A percentile compares a stretch with the other conserved stretches of the same genome.
phyloP scores from a whole-genome alignment of 2,888 invertebrate species.

The Drosophila mercatorum region DNA sequence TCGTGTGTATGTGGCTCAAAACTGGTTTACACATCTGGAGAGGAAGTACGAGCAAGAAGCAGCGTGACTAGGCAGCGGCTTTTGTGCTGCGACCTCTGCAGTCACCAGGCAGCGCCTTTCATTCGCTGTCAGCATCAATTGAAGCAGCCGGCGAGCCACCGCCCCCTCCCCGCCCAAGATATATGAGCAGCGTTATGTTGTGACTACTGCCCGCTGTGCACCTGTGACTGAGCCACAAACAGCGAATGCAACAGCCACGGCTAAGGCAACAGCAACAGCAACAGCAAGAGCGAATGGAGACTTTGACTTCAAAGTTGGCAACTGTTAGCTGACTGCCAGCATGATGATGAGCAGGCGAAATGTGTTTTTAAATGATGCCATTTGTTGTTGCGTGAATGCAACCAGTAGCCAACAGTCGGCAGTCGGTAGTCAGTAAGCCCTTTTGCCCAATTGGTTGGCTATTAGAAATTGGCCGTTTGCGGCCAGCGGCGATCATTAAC shows the following conservation, averaged over 20 bases:
- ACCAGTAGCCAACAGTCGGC: slow-evolving; percentile 55
- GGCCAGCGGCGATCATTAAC: slow-evolving; percentile 66
- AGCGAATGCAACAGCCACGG: background rate
- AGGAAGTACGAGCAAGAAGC: slow-evolving; percentile 58
- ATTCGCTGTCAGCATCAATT: slow-evolving; percentile 80
- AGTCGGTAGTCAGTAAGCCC: slow-evolving; percentile 50
- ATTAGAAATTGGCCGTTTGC: slow-evolving; percentile 51
- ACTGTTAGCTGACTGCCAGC: slow-evolving; percentile 20
- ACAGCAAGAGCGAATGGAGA: slow-evolving; percentile 12
- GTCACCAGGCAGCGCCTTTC: slow-evolving; percentile 64
- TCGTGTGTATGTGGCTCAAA: slow-evolving; percentile 41
- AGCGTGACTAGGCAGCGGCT: slow-evolving; percentile 40
- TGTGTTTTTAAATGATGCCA: slow-evolving; percentile 82
- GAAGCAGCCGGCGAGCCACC: slow-evolving; percentile 57
- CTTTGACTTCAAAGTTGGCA: slow-evolving; percentile 33
- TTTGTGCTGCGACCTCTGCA: slow-evolving; percentile 48
- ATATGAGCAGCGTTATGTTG: slow-evolving; percentile 74
- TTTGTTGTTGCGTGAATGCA: slow-evolving; percentile 74
- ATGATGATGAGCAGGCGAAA: slow-evolving; percentile 68
- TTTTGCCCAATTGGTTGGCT: slow-evolving; percentile 53
- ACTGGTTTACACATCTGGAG: slow-evolving; percentile 64
- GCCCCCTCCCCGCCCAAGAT: slow-evolving; percentile 41
- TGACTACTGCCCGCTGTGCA: slow-evolving; percentile 78
- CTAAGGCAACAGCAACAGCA: background rate
- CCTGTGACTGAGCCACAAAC: slow-evolving; percentile 62